Conservation (phyloP, 2,113 vertebrate genomes). For the Terrapene triunguis region DNA sequence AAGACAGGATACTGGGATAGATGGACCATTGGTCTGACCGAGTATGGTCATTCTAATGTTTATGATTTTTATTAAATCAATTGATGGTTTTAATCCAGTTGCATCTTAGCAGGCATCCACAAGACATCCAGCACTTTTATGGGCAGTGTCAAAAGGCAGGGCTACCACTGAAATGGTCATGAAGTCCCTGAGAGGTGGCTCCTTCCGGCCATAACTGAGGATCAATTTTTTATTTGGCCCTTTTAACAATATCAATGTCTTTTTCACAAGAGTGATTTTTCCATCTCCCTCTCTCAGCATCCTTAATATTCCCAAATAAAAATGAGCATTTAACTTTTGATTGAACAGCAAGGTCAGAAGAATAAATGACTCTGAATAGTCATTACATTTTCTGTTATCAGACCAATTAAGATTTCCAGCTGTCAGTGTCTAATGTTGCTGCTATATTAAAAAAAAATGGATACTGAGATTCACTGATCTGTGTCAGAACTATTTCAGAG, state of each 20-base stretch:
- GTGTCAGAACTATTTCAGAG: constrained; percentile 72
- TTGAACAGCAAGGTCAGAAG: constrained; percentile 79
- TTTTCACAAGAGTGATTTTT: not conserved
- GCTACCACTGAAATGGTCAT: constrained; percentile 13
- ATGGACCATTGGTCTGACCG: not conserved
- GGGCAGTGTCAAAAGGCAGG: constrained; percentile 19
- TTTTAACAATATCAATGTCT: not conserved
- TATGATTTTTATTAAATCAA: not conserved
- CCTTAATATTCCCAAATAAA: constrained; percentile 38
- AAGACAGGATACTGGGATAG: not conserved
- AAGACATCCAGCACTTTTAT: not conserved
- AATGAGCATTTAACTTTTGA: constrained; percentile 72
- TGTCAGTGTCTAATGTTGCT: constrained; percentile 71
- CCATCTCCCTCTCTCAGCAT: not conserved
- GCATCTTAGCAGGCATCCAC: constrained; percentile 7
- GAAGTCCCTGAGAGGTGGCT: constrained; percentile 1
- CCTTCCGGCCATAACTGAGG: not conserved
- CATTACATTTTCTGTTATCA: constrained; percentile 77
- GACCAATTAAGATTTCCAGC: constrained; percentile 83
- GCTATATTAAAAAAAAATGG: constrained; percentile 72
- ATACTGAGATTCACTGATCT: constrained; percentile 80
- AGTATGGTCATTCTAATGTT: not conserved
- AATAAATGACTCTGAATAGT: constrained; percentile 63
- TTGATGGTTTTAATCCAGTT: not conserved
- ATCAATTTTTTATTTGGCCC: constrained; percentile 12